A percentile compares a stretch with the other conserved stretches of the same genome.
Evolutionary conservation across 1,140 invertebrate species (phyloP).

Genomic region (Spodoptera litura): DNA sequence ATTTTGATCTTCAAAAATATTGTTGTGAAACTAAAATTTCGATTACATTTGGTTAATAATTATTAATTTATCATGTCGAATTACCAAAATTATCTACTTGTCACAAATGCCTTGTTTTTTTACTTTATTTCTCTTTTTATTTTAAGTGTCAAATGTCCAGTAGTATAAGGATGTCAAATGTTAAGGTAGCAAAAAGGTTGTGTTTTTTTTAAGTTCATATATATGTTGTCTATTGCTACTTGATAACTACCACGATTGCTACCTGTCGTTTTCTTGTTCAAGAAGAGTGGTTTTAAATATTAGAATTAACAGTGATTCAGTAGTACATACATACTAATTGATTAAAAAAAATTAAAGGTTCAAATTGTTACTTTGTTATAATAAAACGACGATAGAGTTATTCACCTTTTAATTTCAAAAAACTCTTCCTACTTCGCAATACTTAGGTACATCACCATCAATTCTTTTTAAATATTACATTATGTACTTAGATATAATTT

Average conservation of each 20-base stretch:
- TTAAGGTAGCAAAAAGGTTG: neutral
- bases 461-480: constrained; percentile 38
- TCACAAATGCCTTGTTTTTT: constrained; percentile 8
- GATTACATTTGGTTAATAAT: neutral
- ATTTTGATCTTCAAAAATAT: constrained; percentile 31
- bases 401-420: constrained; percentile 68
- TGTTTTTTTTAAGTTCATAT: neutral
- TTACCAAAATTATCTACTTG: constrained; percentile 6
- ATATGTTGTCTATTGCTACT: too few species aligned
- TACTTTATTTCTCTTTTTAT: neutral
- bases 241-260: too few species aligned
- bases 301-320: too few species aligned
- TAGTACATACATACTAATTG: too few species aligned
- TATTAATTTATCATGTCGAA: constrained; percentile 2
- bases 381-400: constrained; percentile 49
- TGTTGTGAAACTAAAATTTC: constrained; percentile 22
- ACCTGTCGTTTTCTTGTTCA: too few species aligned
- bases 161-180: too few species aligned
- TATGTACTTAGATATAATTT: constrained; percentile 43
- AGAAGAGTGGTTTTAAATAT: too few species aligned
- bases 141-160: neutral
- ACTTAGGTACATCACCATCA: constrained; percentile 56
- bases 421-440: constrained; percentile 72
- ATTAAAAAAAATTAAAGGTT: too few species aligned
- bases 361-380: neutral